phyloP scores from a whole-genome alignment of 2,888 invertebrate genomes.

The Drosophila picticornis region DNA sequence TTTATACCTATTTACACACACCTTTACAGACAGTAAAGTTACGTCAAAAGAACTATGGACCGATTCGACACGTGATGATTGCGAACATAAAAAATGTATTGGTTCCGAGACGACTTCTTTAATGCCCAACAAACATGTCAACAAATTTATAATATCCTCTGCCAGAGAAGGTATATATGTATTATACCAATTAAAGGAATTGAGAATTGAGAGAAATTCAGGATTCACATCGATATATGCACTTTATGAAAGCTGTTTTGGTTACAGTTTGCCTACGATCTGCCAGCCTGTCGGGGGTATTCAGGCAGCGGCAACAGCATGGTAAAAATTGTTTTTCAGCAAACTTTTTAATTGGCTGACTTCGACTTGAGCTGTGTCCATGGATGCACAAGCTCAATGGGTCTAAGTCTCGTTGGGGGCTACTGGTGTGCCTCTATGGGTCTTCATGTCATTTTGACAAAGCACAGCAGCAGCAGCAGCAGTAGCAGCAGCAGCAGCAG shows the following conservation, averaged over 20 bases:
- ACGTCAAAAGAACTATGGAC: too few species aligned
- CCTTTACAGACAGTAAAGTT: not conserved
- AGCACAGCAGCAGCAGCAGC: not conserved
- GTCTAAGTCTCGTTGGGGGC: too few species aligned
- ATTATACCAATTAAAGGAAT: too few species aligned
- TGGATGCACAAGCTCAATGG: not conserved
- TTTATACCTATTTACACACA: not conserved
- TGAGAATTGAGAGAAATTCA: too few species aligned
- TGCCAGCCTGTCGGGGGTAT: not conserved
- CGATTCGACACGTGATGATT: not conserved
- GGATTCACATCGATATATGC: not conserved
- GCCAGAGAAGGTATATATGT: too few species aligned
- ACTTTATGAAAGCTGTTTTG: not conserved
- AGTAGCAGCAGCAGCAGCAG: not conserved
- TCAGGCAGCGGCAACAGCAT: not conserved
- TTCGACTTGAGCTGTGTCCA: not conserved
- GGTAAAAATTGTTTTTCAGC: not conserved
- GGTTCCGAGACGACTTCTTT: too few species aligned
- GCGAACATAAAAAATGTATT: too few species aligned
- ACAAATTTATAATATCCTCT: too few species aligned
- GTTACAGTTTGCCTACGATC: not conserved
- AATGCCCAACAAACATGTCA: too few species aligned
- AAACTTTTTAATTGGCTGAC: slow-evolving; percentile 40
- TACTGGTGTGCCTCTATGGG: not conserved
- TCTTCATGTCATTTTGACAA: slow-evolving; percentile 32